Evolutionary conservation across 2,888 invertebrate genomes (phyloP).

Genomic region (Lapara coniferarum): DNA sequence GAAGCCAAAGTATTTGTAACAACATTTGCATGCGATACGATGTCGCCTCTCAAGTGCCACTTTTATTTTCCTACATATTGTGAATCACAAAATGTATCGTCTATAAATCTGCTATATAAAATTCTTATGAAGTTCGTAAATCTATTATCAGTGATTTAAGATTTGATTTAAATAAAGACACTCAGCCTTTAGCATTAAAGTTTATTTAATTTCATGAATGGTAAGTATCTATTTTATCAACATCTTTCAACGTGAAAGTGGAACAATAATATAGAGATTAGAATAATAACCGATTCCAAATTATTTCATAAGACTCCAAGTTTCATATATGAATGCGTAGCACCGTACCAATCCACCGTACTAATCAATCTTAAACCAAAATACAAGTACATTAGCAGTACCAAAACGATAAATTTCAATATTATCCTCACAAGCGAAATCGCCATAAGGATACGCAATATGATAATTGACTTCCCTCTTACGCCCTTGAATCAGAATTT

Average conservation of each 20-base stretch:
- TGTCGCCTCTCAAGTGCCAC: background rate
- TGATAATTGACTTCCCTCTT: conserved; percentile 5
- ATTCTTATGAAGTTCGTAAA: too few species aligned
- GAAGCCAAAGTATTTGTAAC: background rate
- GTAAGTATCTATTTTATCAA: too few species aligned
- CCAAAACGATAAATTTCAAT: conserved; percentile 2
- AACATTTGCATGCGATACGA: background rate
- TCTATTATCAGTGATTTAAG: too few species aligned
- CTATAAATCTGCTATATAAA: too few species aligned
- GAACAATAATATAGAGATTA: too few species aligned
- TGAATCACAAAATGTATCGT: background rate
- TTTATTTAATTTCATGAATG: too few species aligned
- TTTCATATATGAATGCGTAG: too few species aligned
- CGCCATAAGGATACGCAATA: conserved; percentile 6
- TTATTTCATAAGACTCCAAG: too few species aligned
- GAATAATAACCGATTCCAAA: too few species aligned
- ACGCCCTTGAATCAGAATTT: conserved; percentile 29
- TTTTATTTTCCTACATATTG: background rate
- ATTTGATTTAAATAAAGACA: background rate
- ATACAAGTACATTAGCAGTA: background rate
- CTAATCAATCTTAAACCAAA: too few species aligned
- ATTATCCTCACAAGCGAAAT: conserved; percentile 13
- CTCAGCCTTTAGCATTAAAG: background rate
- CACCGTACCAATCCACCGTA: too few species aligned
- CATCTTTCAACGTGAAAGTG: too few species aligned